Evolutionary conservation across 2,113 vertebrate species (phyloP), one percentile per base, ranked within the genome.

Genomic region (Nothobranchius furzeri): DNA sequence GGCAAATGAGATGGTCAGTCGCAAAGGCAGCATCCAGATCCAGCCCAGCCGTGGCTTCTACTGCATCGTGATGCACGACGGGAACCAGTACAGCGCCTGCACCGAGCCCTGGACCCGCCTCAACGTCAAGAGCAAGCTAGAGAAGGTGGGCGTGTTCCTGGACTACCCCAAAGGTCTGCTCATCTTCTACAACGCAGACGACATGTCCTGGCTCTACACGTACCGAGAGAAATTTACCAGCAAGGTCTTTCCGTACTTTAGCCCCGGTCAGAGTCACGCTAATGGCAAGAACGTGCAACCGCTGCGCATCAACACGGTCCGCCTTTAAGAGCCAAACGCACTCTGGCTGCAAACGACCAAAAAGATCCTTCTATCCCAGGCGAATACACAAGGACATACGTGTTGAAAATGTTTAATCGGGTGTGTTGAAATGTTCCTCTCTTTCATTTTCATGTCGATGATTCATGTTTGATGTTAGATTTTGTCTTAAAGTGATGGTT

Each of bases 151-250:
- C 0, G 96, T 99, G 78, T 99, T 96, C 90, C 89, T 98, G 91
- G 96, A 99, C 95, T 98, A 96, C 2, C 94, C 95, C 66, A 95
- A 96, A 82, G 96, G 98, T 40, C 93, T 99, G 60, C 95, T 99
- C 79, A 97, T 98, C 90, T 99, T 99, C 93, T 99, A 99, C 91
- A 99, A 99, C 0, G 98, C 98, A 0, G 98, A 99, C 0, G 96
- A 99, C 92, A 99, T 99, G 98, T 98, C 98, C 77, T 99, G 97
- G 97, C 96, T 99, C 59, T 99, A 99, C 85, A 99, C 97, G 55
- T 99, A 97, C 88, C 93, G 97, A 0, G 95, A 99, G 91, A 94
- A 95, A 70, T 97, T 99, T 78, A 94, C 93, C 0, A 88, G 94
- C 12, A 98, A 96, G 91, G 93, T 98, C 43, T 96, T 95, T 89